Percentiles rank a stretch among this genome's conserved stretches.
phyloP scores from a whole-genome alignment of 2,888 invertebrate species.

The Drosophila austrosaltans region DNA sequence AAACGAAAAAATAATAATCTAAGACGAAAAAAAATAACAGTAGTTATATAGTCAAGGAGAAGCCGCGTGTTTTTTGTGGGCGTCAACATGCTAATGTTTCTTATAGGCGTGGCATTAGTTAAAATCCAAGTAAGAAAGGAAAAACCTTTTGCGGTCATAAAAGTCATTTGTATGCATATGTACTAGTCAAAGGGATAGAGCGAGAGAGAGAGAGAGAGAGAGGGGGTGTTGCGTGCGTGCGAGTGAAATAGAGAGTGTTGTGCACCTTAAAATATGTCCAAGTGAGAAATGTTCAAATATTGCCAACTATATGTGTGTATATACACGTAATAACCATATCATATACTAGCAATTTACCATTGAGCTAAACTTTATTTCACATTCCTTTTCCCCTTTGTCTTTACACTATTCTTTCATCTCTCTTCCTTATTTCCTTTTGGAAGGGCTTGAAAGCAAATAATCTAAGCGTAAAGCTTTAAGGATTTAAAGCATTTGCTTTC shows the following conservation, averaged over 20 bases:
- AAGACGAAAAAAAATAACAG: conserved; percentile 18
- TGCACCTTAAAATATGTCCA: conserved; percentile 4
- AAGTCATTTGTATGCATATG: conserved; percentile 12
- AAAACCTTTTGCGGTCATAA: conserved; percentile 3
- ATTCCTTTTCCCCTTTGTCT: background rate
- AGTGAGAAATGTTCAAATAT: conserved; percentile 6
- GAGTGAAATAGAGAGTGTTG: background rate
- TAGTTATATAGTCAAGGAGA: background rate
- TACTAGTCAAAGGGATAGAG: background rate
- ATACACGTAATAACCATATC: conserved; percentile 11
- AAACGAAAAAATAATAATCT: background rate
- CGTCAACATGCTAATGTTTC: conserved; percentile 9
- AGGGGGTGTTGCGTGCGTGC: no score
- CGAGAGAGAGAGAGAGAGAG: background rate
- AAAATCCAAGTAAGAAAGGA: background rate
- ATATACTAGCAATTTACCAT: background rate
- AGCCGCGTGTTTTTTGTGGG: conserved; percentile 11
- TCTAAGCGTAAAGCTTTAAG: conserved; percentile 26
- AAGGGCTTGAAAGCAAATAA: conserved; percentile 18
- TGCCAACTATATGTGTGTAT: background rate
- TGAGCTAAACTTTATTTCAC: background rate
- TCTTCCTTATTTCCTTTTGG: background rate
- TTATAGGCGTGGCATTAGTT: conserved; percentile 1
- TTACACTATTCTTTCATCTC: background rate
- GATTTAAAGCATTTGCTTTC: conserved; percentile 13